Base-by-base conservation (phyloP, 2,113 vertebrate genomes). In the Bujurquina vittata region DNA sequence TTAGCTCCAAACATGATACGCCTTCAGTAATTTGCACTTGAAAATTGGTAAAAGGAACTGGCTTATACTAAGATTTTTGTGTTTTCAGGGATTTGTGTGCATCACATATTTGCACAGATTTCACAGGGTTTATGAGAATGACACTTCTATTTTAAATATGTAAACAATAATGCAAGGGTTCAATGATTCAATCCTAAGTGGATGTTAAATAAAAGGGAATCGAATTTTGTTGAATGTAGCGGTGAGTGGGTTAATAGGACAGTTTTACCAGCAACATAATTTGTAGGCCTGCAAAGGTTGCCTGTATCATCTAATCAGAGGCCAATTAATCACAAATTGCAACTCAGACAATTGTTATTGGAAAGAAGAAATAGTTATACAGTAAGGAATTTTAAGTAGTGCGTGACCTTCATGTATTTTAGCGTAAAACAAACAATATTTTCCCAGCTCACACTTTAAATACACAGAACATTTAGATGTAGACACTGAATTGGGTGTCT, bases 281-380 rank as follows among this genome's bases (percentile, higher is more conserved):
- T 54, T 75, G 14, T 20, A 46, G 26, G 46, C 31, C 46, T 73
- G 83, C 72, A 75, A 87, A 55, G 17, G 12, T 11, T 11, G 31
- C 5, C 26, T 56, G 18, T 79, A 75, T 84, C 84, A 78, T 84
- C 22, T 67, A 56, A 87, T 89, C 83, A 74, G 54, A 59, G 46
- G 29, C 60, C 84, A 35, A 18, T 22, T 52, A 84, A 88, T 61
- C 57, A 55, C 59, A 65, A 83, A 84, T 85, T 90, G 69, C 84
- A 72, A 77, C 75, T 86, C 77, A 80, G 52, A 79, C 84, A 79
- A 67, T 77, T 77, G 59, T 61, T 79, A 84, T 77, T 49, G 35
- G 35, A 37, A 37, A 37, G 35, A 37, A 33, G 31, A 33, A 4
- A 33, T 33, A 33, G 6, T 33, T 37, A 9, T 37, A 37, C 35